Evolutionary conservation across 2,113 vertebrate genomes (phyloP).

Genomic region (Oryzias woworae): DNA sequence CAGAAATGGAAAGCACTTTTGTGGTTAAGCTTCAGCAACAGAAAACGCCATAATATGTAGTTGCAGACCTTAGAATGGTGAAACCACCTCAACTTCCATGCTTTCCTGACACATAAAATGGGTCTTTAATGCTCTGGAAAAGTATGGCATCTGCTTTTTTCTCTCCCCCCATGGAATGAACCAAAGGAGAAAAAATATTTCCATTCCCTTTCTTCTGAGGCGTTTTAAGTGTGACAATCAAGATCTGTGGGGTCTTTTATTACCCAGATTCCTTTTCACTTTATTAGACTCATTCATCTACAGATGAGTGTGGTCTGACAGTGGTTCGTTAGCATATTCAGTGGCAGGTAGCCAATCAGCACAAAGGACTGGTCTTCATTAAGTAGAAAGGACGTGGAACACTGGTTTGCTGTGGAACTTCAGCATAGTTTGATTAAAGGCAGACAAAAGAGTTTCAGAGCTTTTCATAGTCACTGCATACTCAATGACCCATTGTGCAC

Average conservation of each 20-base stretch:
- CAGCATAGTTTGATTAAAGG: constrained; percentile 52
- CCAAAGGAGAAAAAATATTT: constrained; percentile 24
- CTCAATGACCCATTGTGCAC: constrained; percentile 51
- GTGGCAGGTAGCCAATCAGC: constrained; percentile 45
- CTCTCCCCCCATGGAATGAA: constrained; percentile 40
- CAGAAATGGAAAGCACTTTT: constrained; percentile 14
- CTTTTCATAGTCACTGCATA: constrained; percentile 51
- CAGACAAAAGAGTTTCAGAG: constrained; percentile 46
- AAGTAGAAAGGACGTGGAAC: neutral
- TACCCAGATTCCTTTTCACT: constrained; percentile 30
- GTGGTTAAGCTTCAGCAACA: constrained; percentile 15
- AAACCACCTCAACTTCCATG: neutral
- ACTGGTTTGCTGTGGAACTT: constrained; percentile 37
- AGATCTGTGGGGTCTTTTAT: constrained; percentile 53
- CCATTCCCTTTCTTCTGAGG: constrained; percentile 40
- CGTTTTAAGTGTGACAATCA: constrained; percentile 56
- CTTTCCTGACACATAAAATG: constrained; percentile 61
- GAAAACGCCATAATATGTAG: constrained; percentile 4
- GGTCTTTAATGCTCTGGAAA: constrained; percentile 36
- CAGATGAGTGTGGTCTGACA: constrained; percentile 17
- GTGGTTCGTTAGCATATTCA: constrained; percentile 37
- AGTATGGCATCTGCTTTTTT: constrained; percentile 32
- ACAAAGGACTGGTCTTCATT: constrained; percentile 20
- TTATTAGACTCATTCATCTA: constrained; percentile 42
- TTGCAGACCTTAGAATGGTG: constrained; percentile 37